Conservation (phyloP, 1,140 invertebrate genomes). For the Lasaia peninsularis region DNA sequence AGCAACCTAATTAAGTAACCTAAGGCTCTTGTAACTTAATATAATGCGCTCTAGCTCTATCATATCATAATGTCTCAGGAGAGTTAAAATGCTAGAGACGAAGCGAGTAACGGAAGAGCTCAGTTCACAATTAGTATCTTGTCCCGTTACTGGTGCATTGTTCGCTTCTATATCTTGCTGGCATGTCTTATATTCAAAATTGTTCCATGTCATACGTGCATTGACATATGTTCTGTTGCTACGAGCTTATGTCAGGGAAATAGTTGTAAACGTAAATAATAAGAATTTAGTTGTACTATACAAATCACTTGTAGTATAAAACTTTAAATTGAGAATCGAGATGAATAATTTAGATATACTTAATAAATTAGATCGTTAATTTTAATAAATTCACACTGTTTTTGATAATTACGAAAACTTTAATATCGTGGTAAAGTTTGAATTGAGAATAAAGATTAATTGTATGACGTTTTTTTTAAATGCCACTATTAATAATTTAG, state of each 20-base stretch:
- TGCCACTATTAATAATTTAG: too few species aligned
- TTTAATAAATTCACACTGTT: too few species aligned
- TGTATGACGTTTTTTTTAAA: too few species aligned
- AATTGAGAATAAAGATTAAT: too few species aligned
- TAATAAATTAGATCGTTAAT: too few species aligned
- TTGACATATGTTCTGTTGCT: not conserved
- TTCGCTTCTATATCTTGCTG: constrained; percentile 51
- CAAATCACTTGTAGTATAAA: not conserved
- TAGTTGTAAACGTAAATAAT: not conserved
- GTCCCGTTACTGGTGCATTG: constrained; percentile 69
- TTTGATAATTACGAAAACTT: too few species aligned
- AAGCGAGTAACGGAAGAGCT: constrained; percentile 56
- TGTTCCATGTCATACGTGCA: not conserved
- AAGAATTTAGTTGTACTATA: not conserved
- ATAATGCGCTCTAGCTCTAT: constrained; percentile 23
- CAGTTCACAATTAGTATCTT: constrained; percentile 67
- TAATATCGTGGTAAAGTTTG: too few species aligned
- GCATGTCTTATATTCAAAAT: not conserved
- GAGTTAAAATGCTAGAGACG: constrained; percentile 24
- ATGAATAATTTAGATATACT: too few species aligned
- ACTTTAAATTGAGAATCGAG: not conserved
- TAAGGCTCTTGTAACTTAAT: too few species aligned
- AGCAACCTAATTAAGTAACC: too few species aligned
- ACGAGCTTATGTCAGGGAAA: not conserved
- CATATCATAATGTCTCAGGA: constrained; percentile 24